Evolutionary conservation across 2,888 invertebrate genomes (phyloP).

Genomic region (Hoplodrina ambigua): DNA sequence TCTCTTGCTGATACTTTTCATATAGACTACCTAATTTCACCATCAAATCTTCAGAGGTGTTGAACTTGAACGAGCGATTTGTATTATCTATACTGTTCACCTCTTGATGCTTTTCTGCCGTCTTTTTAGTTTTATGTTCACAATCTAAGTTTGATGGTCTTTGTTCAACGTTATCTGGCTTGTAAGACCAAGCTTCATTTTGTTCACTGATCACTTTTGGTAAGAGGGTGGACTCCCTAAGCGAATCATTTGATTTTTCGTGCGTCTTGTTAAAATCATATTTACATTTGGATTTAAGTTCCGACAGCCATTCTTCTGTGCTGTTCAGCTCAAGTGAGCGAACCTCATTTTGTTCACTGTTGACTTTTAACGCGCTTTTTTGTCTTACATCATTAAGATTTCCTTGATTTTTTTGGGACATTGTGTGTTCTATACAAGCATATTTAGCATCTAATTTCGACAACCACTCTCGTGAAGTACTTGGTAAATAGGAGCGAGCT

Average conservation of each 20-base stretch:
- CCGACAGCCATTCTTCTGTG: neutral
- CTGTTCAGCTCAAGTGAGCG: neutral
- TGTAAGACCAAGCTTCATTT: conserved; percentile 77
- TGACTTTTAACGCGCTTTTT: neutral
- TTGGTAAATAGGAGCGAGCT: conserved; percentile 22
- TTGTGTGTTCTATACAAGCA: conserved; percentile 70
- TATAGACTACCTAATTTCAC: conserved; percentile 27
- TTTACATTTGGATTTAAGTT: conserved; percentile 8
- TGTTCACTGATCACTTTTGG: conserved; percentile 84
- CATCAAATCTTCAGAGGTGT: conserved; percentile 35
- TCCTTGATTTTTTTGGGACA: neutral
- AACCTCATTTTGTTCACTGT: neutral
- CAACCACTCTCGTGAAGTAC: conserved; percentile 88
- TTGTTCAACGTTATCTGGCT: conserved; percentile 62
- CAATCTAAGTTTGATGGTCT: neutral
- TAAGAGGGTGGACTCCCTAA: conserved; percentile 84
- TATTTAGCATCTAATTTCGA: conserved; percentile 86
- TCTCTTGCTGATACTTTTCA: conserved; percentile 2
- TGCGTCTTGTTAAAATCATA: conserved; percentile 73
- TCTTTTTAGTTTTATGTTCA: conserved; percentile 9
- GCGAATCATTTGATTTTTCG: conserved; percentile 82
- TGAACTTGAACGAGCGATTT: conserved; percentile 27
- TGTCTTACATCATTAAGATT: conserved; percentile 5
- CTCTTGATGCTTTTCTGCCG: conserved; percentile 2
- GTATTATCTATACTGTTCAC: neutral